Conservation (phyloP, 2,888 invertebrate genomes). For the Antheraea yamamai region DNA sequence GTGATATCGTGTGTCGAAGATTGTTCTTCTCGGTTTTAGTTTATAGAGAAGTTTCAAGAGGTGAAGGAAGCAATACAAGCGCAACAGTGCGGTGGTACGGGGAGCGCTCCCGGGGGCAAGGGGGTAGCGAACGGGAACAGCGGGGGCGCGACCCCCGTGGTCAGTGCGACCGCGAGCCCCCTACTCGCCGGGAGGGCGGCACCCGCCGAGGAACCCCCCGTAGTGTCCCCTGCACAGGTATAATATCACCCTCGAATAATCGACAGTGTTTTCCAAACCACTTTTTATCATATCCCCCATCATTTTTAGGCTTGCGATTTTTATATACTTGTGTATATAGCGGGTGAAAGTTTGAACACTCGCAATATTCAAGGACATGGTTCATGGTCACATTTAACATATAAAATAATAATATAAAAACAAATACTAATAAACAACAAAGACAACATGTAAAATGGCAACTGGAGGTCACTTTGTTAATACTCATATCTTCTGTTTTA, state of each 20-base stretch:
- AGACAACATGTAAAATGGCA: no score
- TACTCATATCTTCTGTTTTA: no score
- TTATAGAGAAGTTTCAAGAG: conserved; percentile 99
- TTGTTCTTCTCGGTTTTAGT: conserved; percentile 78
- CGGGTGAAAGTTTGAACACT: no score
- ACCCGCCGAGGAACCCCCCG: conserved; percentile 68
- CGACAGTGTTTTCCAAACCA: background rate
- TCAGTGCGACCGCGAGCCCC: conserved; percentile 94
- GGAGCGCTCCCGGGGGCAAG: conserved; percentile 34
- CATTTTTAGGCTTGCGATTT: no score
- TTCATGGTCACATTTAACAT: no score
- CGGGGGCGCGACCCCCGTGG: conserved; percentile 90
- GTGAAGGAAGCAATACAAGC: conserved; percentile 96
- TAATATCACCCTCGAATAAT: background rate
- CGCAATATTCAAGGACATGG: no score
- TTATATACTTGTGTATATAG: no score
- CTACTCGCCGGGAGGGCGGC: conserved; percentile 83
- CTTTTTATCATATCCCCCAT: background rate
- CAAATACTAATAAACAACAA: no score
- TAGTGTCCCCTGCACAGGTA: conserved; percentile 59
- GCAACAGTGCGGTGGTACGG: conserved; percentile 54
- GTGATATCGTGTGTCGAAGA: background rate
- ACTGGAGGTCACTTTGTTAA: no score
- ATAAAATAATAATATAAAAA: no score
- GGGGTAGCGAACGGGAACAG: conserved; percentile 74